A percentile compares a stretch with the other conserved stretches of the same genome.
These are phyloP conservation scores for Campoplex nolae DNA, from an alignment of 2,888 invertebrate genomes.

Conservation along the genomic window DNA sequence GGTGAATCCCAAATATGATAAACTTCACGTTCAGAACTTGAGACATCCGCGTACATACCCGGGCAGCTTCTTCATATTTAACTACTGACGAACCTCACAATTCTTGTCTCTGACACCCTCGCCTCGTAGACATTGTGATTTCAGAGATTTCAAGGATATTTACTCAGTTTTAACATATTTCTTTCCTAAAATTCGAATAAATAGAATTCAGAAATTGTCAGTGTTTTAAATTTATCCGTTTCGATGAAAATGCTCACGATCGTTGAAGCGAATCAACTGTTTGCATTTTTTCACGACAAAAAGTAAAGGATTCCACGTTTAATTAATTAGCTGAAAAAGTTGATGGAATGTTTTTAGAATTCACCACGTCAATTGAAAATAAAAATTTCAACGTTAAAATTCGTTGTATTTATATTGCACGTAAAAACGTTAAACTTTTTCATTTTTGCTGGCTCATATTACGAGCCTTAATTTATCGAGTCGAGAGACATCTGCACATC, in stretches of 20 bases:
- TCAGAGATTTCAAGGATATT: background rate
- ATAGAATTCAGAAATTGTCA: too few relatives aligned
- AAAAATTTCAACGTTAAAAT: constrained; percentile 3
- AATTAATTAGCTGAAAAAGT: too few relatives aligned
- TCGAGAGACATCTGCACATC: constrained; percentile 59
- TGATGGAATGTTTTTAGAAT: background rate
- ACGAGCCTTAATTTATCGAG: constrained; percentile 51
- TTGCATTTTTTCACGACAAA: too few relatives aligned
- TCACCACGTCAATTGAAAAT: background rate
- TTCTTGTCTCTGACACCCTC: constrained; percentile 19
- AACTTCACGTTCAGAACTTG: background rate
- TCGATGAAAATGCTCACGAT: too few relatives aligned
- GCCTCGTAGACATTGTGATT: constrained; percentile 37
- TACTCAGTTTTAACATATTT: background rate
- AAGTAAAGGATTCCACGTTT: too few relatives aligned
- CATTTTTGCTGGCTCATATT: constrained; percentile 28
- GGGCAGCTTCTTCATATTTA: constrained; percentile 7
- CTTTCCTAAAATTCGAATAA: background rate
- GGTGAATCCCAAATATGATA: constrained; percentile 22
- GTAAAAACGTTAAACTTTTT: background rate
- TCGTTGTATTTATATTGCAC: background rate
- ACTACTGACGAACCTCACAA: constrained; percentile 9
- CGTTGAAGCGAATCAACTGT: too few relatives aligned
- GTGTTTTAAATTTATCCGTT: too few relatives aligned
- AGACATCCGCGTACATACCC: constrained; percentile 37